Base-by-base conservation (phyloP, 2,113 vertebrate genomes). In the Colius striatus region DNA sequence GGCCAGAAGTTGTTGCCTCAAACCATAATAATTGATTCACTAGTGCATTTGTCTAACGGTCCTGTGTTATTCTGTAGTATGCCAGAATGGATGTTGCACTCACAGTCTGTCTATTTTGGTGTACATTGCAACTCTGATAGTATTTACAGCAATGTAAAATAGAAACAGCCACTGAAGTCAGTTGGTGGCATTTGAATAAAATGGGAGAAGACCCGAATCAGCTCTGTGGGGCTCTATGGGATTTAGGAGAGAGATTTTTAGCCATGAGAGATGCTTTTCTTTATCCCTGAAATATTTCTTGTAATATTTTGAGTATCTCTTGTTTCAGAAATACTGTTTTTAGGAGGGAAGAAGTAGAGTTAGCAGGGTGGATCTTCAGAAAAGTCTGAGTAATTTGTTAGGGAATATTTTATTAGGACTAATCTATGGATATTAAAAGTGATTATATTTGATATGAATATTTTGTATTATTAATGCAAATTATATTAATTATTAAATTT, bases 21-120 rank as follows among this genome's bases (percentile, higher is more conserved):
- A 97, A 98, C 96, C 94, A 97, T 95, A 98, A 91, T 72, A 96
- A 98, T 97, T 97, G 96, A 97, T 98, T 97, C 71, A 84, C 50
- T 57, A 81, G 79, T 95, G 89, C 90, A 95, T 98, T 97, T 97
- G 89, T 98, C 90, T 97, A 95, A 96, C 94, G 92, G 84, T 74
- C 41, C 32, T 87, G 45, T 70, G 67, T 70, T 86, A 74, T 90
- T 90, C 75, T 75, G 53, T 57, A 74, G 51, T 62, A 45, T 90
- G 65, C 25, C 77, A 89, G 41, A 80, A 91, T 43, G 58, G 67
- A 90, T 62, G 13, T 29, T 85, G 65, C 50, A 25, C 55, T 92
- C 83, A 11, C 47, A 45, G 15, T 53, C 62, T 66, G 87, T 83
- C 83, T 82, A 51, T 66, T 92, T 78, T 53, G 53, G 60, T 93